phyloP scores from a whole-genome alignment of 2,113 vertebrate species.

The Aldabrachelys gigantea region DNA sequence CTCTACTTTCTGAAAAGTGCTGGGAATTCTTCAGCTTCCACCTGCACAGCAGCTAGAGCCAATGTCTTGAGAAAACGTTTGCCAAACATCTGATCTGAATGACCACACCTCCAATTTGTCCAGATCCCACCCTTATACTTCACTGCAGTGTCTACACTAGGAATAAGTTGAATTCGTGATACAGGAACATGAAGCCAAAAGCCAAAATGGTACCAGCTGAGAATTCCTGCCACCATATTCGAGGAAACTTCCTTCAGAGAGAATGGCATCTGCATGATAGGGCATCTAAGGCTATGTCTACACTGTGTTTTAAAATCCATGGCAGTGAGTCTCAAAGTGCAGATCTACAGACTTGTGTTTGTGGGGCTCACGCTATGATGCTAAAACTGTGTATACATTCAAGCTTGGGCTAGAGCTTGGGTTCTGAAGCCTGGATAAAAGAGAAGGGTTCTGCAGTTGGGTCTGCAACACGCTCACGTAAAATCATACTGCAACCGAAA shows the following conservation, averaged over 20 bases:
- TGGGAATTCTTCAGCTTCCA: background rate
- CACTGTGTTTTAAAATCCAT: background rate
- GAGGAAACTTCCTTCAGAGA: background rate
- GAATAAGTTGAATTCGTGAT: background rate
- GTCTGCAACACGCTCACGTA: background rate
- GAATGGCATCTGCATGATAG: background rate
- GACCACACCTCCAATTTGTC: background rate
- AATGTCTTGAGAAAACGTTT: background rate
- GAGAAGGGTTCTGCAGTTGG: background rate
- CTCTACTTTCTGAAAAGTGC: background rate
- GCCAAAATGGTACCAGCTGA: background rate
- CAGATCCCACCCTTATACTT: background rate
- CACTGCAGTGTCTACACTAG: background rate
- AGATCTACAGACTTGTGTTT: background rate
- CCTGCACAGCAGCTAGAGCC: background rate
- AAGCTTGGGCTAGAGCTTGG: no score
- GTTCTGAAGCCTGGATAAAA: background rate
- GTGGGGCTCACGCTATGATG: no score
- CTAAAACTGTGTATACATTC: no score
- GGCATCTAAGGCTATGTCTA: background rate
- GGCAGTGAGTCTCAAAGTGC: background rate
- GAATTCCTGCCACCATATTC: background rate
- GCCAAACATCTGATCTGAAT: background rate
- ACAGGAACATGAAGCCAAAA: background rate
- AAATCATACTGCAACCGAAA: background rate